Conservation (phyloP, 1,140 invertebrate species). For the Orchesella cincta region DNA sequence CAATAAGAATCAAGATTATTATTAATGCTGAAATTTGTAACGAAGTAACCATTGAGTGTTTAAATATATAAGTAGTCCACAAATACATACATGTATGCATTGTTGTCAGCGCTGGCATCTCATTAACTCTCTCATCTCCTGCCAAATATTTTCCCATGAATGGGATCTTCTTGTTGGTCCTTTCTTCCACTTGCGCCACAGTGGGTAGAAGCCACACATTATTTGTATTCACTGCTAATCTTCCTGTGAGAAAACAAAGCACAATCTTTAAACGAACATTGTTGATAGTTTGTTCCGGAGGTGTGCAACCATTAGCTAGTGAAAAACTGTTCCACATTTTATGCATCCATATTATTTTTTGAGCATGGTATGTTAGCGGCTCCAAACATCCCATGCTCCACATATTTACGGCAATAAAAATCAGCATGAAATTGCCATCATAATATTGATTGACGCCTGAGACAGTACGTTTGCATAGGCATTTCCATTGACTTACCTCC, state of each 20-base stretch:
- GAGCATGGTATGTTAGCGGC: too few relatives aligned
- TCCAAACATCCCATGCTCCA: too few relatives aligned
- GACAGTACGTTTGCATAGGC: too few relatives aligned
- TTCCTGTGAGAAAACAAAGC: conserved; percentile 32
- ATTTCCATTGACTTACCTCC: conserved; percentile 51
- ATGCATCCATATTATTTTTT: too few relatives aligned
- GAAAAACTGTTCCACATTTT: too few relatives aligned
- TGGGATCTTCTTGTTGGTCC: background rate
- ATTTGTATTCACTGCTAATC: conserved; percentile 14
- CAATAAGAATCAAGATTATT: background rate
- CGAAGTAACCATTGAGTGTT: background rate
- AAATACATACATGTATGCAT: conserved; percentile 39
- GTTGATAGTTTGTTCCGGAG: too few relatives aligned
- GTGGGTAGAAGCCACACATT: conserved; percentile 40
- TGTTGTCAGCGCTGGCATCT: conserved; percentile 48
- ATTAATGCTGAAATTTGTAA: background rate
- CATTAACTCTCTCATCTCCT: conserved; percentile 46
- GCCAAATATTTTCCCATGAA: conserved; percentile 44
- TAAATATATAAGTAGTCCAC: too few relatives aligned
- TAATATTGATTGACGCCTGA: too few relatives aligned
- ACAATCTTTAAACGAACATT: too few relatives aligned
- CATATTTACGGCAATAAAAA: too few relatives aligned
- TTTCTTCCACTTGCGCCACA: conserved; percentile 34
- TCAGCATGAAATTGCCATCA: too few relatives aligned
- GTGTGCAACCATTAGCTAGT: too few relatives aligned